A percentile compares a stretch with the other conserved stretches of the same genome.
phyloP scores from a whole-genome alignment of 2,797 vertebrate species.

The Sandelia bainsii region DNA sequence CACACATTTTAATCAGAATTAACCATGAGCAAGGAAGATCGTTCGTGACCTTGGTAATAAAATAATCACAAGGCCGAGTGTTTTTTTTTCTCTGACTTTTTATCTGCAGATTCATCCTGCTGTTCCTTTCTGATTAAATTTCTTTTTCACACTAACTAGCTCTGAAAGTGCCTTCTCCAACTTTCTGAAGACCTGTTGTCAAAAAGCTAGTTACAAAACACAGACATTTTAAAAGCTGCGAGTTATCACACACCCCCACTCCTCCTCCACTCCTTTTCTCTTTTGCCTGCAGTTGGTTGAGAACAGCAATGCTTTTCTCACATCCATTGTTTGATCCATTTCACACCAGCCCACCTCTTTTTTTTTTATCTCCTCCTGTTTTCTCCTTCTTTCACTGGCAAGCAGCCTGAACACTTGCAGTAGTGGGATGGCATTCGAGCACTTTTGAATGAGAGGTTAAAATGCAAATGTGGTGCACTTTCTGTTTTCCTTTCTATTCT shows the following conservation, averaged over 20 bases:
- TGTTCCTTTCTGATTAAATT: conserved; percentile 27
- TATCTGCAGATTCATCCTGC: conserved; percentile 1
- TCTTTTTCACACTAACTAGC: conserved; percentile 24
- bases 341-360: conserved; percentile 80
- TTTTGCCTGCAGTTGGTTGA: conserved; percentile 68
- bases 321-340: conserved; percentile 81
- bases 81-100: neutral
- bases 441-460: conserved; percentile 76
- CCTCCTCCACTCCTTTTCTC: conserved; percentile 70
- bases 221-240: conserved; percentile 71
- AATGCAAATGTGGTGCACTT: conserved; percentile 60
- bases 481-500: conserved; percentile 60
- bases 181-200: conserved; percentile 60
- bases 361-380: conserved; percentile 75
- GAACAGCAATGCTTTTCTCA: conserved; percentile 75
- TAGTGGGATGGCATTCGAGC: conserved; percentile 64
- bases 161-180: conserved; percentile 51
- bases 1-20: conserved; percentile 24
- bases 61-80: conserved; percentile 17
- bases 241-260: conserved; percentile 72
- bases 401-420: conserved; percentile 51
- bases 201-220: conserved; percentile 63
- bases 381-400: conserved; percentile 71
- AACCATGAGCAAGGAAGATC: conserved; percentile 16
- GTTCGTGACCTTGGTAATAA: conserved; percentile 29